Conservation (phyloP, 2,888 invertebrate genomes). For the Hedychridium roseum region DNA sequence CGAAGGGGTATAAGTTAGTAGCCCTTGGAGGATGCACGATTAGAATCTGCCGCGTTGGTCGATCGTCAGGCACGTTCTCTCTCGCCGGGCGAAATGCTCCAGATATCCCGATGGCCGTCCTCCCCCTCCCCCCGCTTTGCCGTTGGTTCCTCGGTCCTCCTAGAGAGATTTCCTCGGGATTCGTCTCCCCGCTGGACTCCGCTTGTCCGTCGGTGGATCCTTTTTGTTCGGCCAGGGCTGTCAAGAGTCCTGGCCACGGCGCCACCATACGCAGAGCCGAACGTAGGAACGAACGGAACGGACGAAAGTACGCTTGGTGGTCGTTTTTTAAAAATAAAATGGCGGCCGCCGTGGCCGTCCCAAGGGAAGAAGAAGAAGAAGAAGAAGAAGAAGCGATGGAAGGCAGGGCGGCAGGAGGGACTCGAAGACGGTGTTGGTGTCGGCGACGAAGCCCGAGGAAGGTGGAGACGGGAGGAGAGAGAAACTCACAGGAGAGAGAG, state of each 20-base stretch:
- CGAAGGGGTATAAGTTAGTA: no score
- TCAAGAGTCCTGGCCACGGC: slow-evolving; percentile 53
- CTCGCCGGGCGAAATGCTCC: no score
- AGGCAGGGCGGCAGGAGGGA: slow-evolving; percentile 17
- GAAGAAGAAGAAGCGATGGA: slow-evolving; percentile 16
- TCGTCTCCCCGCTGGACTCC: no score
- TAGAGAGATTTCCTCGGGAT: no score
- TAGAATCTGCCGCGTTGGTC: no score
- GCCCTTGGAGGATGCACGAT: no score
- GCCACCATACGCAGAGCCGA: slow-evolving; percentile 51
- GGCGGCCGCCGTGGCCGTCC: slow-evolving; percentile 49
- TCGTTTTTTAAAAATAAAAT: slow-evolving; percentile 59
- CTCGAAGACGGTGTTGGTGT: slow-evolving; percentile 9
- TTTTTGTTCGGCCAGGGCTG: slow-evolving; percentile 42
- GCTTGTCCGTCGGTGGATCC: slow-evolving; percentile 12
- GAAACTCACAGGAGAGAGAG: slow-evolving; percentile 44
- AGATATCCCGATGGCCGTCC: no score
- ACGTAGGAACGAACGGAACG: slow-evolving; percentile 25
- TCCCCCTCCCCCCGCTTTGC: no score
- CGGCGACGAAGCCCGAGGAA: slow-evolving; percentile 10
- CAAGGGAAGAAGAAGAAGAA: slow-evolving; percentile 36
- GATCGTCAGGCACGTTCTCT: no score
- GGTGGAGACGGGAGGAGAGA: slow-evolving; percentile 36
- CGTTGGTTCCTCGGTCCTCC: no score
- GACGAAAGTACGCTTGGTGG: slow-evolving; percentile 50